Conservation (phyloP, 2,113 vertebrate species). For the Corydoras maculifer region DNA sequence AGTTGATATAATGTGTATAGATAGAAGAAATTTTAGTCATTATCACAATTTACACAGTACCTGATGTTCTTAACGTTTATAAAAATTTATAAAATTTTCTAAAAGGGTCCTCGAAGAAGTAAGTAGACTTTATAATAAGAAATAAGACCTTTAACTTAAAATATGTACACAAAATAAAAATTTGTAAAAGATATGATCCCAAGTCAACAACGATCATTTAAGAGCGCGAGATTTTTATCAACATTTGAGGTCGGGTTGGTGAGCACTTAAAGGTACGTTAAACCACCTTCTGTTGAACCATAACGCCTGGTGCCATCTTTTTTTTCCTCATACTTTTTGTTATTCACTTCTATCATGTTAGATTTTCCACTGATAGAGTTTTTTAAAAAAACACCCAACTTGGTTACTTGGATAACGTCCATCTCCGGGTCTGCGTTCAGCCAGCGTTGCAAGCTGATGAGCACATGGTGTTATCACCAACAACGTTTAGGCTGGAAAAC, state of each 20-base stretch:
- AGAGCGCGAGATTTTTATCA: constrained; percentile 8
- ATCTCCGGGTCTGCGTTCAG: too few relatives aligned
- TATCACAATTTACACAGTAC: too few relatives aligned
- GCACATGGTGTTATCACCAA: too few relatives aligned
- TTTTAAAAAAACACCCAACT: too few relatives aligned
- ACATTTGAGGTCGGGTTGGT: neutral
- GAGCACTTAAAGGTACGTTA: constrained; percentile 15
- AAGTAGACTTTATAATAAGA: too few relatives aligned
- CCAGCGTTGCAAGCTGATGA: too few relatives aligned
- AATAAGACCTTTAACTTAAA: neutral
- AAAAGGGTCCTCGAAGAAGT: too few relatives aligned
- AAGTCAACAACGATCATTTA: constrained; percentile 6
- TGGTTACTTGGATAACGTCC: too few relatives aligned
- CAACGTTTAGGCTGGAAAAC: constrained; percentile 49
- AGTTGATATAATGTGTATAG: too few relatives aligned
- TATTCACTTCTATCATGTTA: constrained; percentile 21
- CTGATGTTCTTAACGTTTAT: too few relatives aligned
- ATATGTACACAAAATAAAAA: neutral
- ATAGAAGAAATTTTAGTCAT: too few relatives aligned
- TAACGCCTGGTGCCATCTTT: constrained; percentile 5
- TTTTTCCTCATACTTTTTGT: neutral
- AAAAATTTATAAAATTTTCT: too few relatives aligned
- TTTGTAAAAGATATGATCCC: constrained; percentile 1
- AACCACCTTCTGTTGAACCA: constrained; percentile 16
- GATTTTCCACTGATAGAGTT: constrained; percentile 32